Evolutionary conservation across 2,797 vertebrate species (phyloP).

Genomic region (Spea hammondii): DNA sequence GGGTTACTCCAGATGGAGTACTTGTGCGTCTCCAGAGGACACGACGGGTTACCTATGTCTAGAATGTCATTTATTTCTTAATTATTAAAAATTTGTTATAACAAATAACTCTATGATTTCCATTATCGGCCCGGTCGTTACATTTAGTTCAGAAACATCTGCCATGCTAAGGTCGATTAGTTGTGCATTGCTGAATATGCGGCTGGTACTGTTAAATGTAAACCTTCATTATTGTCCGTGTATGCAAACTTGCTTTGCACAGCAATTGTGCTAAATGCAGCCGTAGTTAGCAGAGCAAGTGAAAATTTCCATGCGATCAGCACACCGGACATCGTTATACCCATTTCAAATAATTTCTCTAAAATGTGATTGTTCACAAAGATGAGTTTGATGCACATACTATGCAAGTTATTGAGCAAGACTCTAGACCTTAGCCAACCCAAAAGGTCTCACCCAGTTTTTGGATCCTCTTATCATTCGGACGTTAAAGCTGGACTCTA

Average conservation of each 20-base stretch:
- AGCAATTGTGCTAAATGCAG: slow-evolving; percentile 8
- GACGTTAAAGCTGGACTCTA: no score
- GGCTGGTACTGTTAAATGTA: neutral
- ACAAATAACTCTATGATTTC: neutral
- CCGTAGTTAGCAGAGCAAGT: neutral
- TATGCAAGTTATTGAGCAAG: no score
- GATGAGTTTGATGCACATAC: no score
- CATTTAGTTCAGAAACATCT: neutral
- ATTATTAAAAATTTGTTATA: neutral
- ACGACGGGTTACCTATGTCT: no score
- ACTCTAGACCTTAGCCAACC: no score
- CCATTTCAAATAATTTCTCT: neutral
- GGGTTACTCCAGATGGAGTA: no score
- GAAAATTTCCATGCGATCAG: neutral
- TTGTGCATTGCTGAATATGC: slow-evolving; percentile 12
- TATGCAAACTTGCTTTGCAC: slow-evolving; percentile 8
- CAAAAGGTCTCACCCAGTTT: no score
- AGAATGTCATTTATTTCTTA: no score
- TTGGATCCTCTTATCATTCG: no score
- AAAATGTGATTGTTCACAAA: neutral
- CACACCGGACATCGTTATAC: no score
- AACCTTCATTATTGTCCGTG: neutral
- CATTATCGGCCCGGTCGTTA: neutral
- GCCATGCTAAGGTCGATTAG: slow-evolving; percentile 12
- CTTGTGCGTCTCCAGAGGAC: no score